phyloP scores from a whole-genome alignment of 2,113 vertebrate species.

The Bucco capensis region DNA sequence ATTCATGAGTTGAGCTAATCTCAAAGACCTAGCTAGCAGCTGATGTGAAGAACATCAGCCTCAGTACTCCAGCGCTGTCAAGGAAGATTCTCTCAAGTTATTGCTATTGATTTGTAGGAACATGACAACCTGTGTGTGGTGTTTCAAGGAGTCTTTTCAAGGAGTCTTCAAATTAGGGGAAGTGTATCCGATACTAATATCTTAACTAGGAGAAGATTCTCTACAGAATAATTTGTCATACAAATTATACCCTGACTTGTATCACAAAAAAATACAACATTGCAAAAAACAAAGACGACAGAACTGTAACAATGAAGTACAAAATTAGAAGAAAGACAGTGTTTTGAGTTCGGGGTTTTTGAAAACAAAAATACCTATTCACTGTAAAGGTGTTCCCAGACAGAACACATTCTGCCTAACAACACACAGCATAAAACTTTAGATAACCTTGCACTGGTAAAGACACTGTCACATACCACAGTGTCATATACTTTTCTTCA shows the following conservation, averaged over 20 bases:
- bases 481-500: neutral
- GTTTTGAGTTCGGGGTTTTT: too few species aligned
- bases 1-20: neutral
- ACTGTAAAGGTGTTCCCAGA: neutral
- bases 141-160: neutral
- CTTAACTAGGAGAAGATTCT: neutral
- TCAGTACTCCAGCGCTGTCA: neutral
- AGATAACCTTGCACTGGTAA: neutral
- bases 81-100: neutral
- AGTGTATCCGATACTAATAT: neutral
- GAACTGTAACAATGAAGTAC: neutral
- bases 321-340: neutral
- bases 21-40: neutral
- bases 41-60: neutral
- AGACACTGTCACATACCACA: neutral
- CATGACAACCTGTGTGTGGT: accelerated
- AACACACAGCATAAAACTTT: neutral
- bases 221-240: neutral
- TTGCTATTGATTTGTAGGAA: neutral
- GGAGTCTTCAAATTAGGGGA: too few species aligned
- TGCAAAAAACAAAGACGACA: neutral
- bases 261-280: neutral
- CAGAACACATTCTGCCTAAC: neutral
- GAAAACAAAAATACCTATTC: too few species aligned
- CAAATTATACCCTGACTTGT: neutral